These are phyloP conservation scores for Hippopotamus amphibius DNA, from an alignment of 2,113 vertebrate genomes.

Conservation along the genomic window DNA sequence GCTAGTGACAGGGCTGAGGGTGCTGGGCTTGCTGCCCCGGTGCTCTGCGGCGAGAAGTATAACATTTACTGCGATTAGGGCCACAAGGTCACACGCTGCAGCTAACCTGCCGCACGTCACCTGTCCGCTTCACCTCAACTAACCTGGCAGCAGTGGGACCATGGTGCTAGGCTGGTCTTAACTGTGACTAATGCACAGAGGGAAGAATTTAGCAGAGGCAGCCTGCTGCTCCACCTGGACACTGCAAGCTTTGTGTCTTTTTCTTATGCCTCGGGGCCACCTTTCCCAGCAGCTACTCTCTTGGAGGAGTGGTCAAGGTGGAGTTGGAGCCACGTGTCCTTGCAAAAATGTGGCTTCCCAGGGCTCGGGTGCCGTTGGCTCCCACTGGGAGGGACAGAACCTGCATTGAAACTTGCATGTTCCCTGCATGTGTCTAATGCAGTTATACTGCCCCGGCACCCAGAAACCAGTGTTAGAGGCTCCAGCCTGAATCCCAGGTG, in stretches of 20 bases:
- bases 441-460: neutral
- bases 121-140: constrained; percentile 87
- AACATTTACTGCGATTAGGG: constrained; percentile 96
- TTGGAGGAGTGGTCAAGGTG: neutral
- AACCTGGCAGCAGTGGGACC: constrained; percentile 86
- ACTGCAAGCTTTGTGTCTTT: constrained; percentile 32
- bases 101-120: constrained; percentile 49
- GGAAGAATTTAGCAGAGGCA: constrained; percentile 84
- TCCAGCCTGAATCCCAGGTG: neutral
- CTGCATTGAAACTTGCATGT: constrained; percentile 57
- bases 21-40: constrained; percentile 90
- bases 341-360: neutral
- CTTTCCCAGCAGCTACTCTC: neutral
- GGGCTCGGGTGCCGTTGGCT: neutral
- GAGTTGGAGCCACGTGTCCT: neutral
- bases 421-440: constrained; percentile 47
- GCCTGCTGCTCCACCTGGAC: neutral
- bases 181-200: constrained; percentile 87
- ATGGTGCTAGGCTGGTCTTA: constrained; percentile 88
- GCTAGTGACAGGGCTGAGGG: constrained; percentile 89
- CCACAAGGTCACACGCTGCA: constrained; percentile 53
- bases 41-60: constrained; percentile 98
- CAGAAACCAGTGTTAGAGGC: constrained; percentile 3
- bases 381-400: neutral
- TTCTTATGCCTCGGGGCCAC: neutral